These are phyloP conservation scores for Araneus ventricosus DNA, from an alignment of 1,140 invertebrate genomes.

Conservation along the genomic window DNA sequence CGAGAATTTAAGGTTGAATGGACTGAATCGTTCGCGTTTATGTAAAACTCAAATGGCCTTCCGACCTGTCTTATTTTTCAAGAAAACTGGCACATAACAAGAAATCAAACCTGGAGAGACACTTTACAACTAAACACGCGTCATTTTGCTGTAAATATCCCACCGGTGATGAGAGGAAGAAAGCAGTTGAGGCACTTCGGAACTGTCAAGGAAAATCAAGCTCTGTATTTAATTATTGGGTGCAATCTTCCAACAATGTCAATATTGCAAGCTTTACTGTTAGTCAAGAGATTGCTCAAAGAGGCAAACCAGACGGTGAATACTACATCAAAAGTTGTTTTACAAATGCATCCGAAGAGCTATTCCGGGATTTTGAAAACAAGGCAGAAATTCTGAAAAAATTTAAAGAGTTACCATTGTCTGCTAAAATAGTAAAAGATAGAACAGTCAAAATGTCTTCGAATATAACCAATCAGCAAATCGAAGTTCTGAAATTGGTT, in stretches of 20 bases:
- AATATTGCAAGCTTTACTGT: constrained; percentile 39
- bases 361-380: background rate
- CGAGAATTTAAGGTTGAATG: no score
- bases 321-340: constrained; percentile 62
- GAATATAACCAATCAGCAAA: background rate
- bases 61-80: no score
- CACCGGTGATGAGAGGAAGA: no score
- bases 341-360: constrained; percentile 46
- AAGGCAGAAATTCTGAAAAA: background rate
- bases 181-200: no score
- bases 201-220: no score
- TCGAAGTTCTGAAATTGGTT: background rate
- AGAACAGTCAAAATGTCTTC: background rate
- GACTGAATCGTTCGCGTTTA: no score
- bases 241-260: background rate
- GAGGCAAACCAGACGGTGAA: background rate
- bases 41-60: no score
- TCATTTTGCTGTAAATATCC: no score
- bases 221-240: background rate
- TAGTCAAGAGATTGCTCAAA: background rate
- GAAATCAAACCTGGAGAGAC: no score
- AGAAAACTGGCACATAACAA: no score
- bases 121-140: no score
- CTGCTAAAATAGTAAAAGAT: background rate
- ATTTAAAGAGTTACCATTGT: background rate